Conservation (phyloP, 2,888 invertebrate genomes). For the Dynastes grantii region DNA sequence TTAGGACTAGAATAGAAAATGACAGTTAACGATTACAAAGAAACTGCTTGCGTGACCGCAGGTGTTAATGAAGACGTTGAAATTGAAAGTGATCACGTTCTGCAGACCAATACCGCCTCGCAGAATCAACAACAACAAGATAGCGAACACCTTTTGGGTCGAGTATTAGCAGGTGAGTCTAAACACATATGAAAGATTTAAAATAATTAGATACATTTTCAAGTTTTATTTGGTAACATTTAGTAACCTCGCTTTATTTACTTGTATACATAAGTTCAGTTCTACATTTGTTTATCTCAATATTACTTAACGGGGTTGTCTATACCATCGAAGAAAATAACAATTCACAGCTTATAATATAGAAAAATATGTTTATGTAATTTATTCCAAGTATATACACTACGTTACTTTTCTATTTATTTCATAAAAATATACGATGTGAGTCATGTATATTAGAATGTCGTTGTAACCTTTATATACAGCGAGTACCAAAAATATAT, state of each 20-base stretch:
- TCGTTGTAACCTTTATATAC: too few relatives aligned
- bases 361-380: too few relatives aligned
- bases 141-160: conserved; percentile 74
- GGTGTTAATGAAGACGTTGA: conserved; percentile 66
- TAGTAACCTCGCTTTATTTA: conserved; percentile 49
- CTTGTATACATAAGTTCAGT: neutral
- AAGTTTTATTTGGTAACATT: too few relatives aligned
- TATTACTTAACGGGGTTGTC: neutral
- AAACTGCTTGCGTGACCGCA: conserved; percentile 71
- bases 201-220: too few relatives aligned
- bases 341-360: too few relatives aligned
- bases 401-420: too few relatives aligned
- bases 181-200: too few relatives aligned
- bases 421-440: too few relatives aligned
- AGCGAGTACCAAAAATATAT: too few relatives aligned
- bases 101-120: conserved; percentile 47
- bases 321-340: neutral
- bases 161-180: conserved; percentile 74
- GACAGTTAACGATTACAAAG: conserved; percentile 75
- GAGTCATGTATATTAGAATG: too few relatives aligned
- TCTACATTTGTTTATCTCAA: neutral
- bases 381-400: too few relatives aligned
- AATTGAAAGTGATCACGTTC: conserved; percentile 60
- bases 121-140: conserved; percentile 50
- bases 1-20: conserved; percentile 62